These are phyloP conservation scores for Amiota mariae DNA, from an alignment of 2,888 invertebrate genomes.

Conservation along the genomic window DNA sequence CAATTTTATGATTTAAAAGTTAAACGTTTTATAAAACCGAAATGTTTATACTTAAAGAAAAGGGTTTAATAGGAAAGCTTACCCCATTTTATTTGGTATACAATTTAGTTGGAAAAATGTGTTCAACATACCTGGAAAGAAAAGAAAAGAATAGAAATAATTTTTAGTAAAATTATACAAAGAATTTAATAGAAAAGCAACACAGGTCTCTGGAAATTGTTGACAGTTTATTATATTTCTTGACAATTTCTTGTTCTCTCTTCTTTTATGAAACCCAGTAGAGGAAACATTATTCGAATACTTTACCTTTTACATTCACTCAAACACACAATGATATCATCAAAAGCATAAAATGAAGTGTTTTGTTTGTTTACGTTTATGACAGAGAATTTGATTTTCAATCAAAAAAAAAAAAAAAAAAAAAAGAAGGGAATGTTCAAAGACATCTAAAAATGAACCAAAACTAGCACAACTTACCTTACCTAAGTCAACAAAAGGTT, in stretches of 20 bases:
- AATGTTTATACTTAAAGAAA: too few relatives aligned
- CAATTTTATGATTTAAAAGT: not conserved
- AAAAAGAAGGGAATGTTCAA: not conserved
- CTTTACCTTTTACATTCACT: too few relatives aligned
- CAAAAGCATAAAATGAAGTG: not conserved
- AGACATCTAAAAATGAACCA: not conserved
- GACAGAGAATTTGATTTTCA: slow-evolving; percentile 21
- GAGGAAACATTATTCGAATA: too few relatives aligned
- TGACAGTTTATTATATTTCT: not conserved
- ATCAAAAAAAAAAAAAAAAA: slow-evolving; percentile 15
- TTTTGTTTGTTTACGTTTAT: slow-evolving; percentile 18
- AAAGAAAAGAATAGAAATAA: slow-evolving; percentile 10
- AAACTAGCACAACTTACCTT: slow-evolving; percentile 10
- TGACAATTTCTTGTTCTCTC: too few relatives aligned
- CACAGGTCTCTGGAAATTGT: too few relatives aligned
- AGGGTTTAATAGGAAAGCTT: too few relatives aligned
- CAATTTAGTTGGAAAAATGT: not conserved
- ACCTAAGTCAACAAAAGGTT: slow-evolving; percentile 7
- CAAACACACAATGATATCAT: not conserved
- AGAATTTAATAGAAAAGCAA: not conserved
- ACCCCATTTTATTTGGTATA: too few relatives aligned
- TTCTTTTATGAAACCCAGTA: too few relatives aligned
- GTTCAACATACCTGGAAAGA: slow-evolving; percentile 24
- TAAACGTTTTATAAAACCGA: too few relatives aligned
- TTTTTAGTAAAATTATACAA: not conserved